Conservation (phyloP, 2,797 vertebrate genomes). For the Pampus argenteus region DNA sequence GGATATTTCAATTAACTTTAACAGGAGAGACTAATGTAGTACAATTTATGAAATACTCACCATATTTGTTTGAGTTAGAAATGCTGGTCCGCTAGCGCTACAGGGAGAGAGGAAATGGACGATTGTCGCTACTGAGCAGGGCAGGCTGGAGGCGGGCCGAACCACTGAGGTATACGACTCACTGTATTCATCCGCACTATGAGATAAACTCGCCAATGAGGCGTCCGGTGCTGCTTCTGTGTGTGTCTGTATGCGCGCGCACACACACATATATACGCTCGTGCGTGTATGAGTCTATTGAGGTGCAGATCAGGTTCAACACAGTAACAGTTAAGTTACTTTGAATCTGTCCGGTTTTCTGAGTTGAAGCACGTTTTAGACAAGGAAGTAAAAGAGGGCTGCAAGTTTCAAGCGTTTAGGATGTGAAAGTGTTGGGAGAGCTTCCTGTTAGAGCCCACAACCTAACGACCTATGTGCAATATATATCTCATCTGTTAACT, state of each 20-base stretch:
- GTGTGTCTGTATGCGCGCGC: not conserved
- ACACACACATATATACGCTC: not conserved
- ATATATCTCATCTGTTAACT: not conserved
- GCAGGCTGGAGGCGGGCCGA: constrained; percentile 59
- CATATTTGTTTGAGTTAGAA: constrained; percentile 62
- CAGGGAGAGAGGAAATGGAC: constrained; percentile 71
- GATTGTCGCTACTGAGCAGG: constrained; percentile 54
- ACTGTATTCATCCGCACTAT: constrained; percentile 81
- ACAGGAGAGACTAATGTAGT: not conserved
- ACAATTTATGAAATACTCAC: constrained; percentile 62
- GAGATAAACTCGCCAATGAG: constrained; percentile 32
- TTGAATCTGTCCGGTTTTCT: not conserved
- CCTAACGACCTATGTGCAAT: not conserved
- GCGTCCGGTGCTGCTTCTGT: constrained; percentile 5
- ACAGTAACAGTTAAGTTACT: not conserved
- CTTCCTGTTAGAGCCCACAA: not conserved
- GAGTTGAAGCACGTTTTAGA: not conserved
- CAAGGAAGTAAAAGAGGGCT: not conserved
- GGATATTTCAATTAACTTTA: not conserved
- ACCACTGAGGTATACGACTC: constrained; percentile 45
- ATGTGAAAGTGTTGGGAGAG: not conserved
- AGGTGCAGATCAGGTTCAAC: not conserved
- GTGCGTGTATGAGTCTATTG: not conserved
- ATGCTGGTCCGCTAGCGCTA: constrained; percentile 52
- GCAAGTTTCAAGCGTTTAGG: not conserved